phyloP scores from a whole-genome alignment of 2,113 vertebrate genomes.

The Alaudala cheleensis region DNA sequence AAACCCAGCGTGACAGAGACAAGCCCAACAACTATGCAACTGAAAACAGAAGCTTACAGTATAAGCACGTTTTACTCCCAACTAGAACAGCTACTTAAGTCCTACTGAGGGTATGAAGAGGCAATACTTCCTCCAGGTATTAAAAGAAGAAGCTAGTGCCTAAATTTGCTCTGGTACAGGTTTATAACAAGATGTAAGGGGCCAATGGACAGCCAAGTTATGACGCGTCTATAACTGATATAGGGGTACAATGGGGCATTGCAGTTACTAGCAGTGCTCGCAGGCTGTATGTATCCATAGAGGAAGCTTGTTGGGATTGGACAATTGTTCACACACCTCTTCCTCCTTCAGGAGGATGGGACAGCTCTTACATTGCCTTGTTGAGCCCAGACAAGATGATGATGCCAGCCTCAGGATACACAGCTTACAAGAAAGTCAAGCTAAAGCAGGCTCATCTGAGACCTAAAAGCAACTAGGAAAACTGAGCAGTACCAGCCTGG shows the following conservation, averaged over 20 bases:
- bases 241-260: background rate
- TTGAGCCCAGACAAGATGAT: background rate
- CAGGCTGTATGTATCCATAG: background rate
- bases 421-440: background rate
- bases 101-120: background rate
- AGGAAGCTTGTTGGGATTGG: background rate
- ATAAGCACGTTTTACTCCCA: background rate
- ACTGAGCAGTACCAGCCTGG: background rate
- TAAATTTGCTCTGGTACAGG: background rate
- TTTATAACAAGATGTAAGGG: background rate
- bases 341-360: background rate
- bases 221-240: accelerated
- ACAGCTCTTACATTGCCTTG: background rate
- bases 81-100: background rate
- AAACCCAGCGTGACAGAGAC: background rate
- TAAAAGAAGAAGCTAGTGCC: background rate
- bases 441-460: background rate
- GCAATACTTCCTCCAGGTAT: background rate
- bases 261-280: background rate
- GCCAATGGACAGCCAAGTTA: background rate
- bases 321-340: background rate
- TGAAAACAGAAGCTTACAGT: background rate
- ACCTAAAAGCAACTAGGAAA: background rate
- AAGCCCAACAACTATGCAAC: background rate
- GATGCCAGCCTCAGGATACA: background rate